Conservation (phyloP, 2,888 invertebrate genomes). For the Eristalis intricaria region DNA sequence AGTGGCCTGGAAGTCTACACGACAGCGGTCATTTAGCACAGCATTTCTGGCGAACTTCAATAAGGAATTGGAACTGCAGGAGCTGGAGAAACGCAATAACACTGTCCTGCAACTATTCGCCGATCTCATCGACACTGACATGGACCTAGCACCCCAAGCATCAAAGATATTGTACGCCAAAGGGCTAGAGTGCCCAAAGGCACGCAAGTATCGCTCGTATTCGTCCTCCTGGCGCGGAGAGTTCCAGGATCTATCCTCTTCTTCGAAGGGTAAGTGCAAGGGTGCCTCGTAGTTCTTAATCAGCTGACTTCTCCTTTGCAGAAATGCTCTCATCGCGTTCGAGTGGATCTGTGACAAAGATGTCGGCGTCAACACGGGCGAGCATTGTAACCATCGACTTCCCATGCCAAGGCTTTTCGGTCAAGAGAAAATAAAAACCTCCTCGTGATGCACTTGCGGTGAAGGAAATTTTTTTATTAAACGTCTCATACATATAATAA, state of each 20-base stretch:
- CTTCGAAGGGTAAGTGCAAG: slow-evolving; percentile 74
- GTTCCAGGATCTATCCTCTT: slow-evolving; percentile 73
- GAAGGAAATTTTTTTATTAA: slow-evolving; percentile 42
- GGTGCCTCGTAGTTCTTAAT: neutral
- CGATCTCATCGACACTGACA: slow-evolving; percentile 81
- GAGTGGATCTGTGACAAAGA: slow-evolving; percentile 33
- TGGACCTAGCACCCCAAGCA: slow-evolving; percentile 77
- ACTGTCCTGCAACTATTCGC: slow-evolving; percentile 83
- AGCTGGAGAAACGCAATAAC: slow-evolving; percentile 84
- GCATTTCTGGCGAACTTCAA: slow-evolving; percentile 76
- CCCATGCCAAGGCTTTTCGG: slow-evolving; percentile 52
- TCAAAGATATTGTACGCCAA: slow-evolving; percentile 77
- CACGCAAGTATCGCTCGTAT: slow-evolving; percentile 71
- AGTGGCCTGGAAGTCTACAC: slow-evolving; percentile 75
- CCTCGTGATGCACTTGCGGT: neutral
- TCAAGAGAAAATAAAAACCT: slow-evolving; percentile 16
- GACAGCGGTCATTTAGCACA: slow-evolving; percentile 75
- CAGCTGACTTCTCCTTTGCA: neutral
- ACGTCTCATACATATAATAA: slow-evolving; percentile 30
- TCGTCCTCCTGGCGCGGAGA: slow-evolving; percentile 77
- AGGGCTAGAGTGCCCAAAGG: slow-evolving; percentile 79
- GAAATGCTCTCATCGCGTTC: slow-evolving; percentile 46
- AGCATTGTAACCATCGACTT: slow-evolving; percentile 78
- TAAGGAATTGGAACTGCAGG: slow-evolving; percentile 83
- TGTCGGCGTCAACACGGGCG: slow-evolving; percentile 72